Evolutionary conservation across 1,140 invertebrate species (phyloP).

Genomic region (Cecropterus lyciades): DNA sequence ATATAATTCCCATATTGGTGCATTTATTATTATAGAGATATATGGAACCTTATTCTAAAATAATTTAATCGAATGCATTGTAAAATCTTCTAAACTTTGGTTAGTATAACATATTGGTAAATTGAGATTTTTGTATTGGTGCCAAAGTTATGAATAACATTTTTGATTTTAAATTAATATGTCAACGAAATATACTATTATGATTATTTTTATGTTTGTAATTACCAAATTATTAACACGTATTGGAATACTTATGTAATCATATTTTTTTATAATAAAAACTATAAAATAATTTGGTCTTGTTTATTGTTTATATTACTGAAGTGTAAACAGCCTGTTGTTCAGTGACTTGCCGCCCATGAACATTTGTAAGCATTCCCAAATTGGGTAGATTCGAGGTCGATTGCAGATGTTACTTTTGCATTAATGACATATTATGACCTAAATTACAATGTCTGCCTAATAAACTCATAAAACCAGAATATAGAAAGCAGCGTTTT

Average conservation of each 20-base stretch:
- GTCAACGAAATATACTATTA: slow-evolving; percentile 47
- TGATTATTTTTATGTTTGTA: slow-evolving; percentile 25
- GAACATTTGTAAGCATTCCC: too few species aligned
- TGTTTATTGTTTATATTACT: too few species aligned
- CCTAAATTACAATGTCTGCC: too few species aligned
- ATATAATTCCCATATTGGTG: slow-evolving; percentile 60
- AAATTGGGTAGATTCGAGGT: too few species aligned
- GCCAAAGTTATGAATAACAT: slow-evolving; percentile 62
- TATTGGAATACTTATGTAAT: slow-evolving; percentile 36
- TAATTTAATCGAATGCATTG: slow-evolving; percentile 40
- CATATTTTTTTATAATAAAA: slow-evolving; percentile 42
- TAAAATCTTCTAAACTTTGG: slow-evolving; percentile 27
- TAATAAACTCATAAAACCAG: too few species aligned
- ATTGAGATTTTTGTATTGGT: slow-evolving; percentile 58
- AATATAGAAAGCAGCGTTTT: too few species aligned
- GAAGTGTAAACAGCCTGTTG: too few species aligned
- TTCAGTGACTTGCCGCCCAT: too few species aligned
- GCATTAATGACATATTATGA: too few species aligned
- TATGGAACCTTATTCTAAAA: slow-evolving; percentile 38
- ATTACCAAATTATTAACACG: slow-evolving; percentile 20
- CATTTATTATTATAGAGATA: slow-evolving; percentile 58
- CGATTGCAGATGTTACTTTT: too few species aligned
- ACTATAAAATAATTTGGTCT: too few species aligned
- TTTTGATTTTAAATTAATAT: slow-evolving; percentile 43
- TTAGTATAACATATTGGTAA: slow-evolving; percentile 31